These are phyloP conservation scores for Drosophila novamexicana DNA, from an alignment of 1,140 invertebrate genomes.

Conservation along the genomic window DNA sequence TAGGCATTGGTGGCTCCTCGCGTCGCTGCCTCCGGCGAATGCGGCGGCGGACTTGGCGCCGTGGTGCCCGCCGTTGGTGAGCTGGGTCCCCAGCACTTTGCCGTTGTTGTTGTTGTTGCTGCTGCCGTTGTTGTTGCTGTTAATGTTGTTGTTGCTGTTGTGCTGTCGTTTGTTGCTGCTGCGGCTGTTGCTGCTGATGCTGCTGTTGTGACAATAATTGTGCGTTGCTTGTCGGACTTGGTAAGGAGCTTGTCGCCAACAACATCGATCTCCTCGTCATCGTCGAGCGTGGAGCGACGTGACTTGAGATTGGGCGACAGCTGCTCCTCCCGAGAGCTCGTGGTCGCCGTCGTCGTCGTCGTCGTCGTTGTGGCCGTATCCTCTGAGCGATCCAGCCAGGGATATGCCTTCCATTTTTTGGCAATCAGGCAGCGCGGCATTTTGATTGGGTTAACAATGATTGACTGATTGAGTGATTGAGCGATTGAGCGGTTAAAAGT, in stretches of 20 bases:
- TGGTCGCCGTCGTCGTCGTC: conserved; percentile 61
- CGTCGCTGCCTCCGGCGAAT: conserved; percentile 85
- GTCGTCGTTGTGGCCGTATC: conserved; percentile 68
- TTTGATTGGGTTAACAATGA: background rate
- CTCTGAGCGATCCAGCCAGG: conserved; percentile 89
- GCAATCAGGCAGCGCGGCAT: conserved; percentile 96
- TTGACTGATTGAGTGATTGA: conserved; percentile 20
- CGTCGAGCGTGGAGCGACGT: conserved; percentile 85
- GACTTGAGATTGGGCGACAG: conserved; percentile 65
- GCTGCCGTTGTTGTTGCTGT: conserved; percentile 70
- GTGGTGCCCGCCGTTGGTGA: conserved; percentile 90
- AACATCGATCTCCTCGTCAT: conserved; percentile 93
- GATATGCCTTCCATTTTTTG: conserved; percentile 95
- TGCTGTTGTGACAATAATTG: conserved; percentile 83
- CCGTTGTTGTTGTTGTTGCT: conserved; percentile 72
- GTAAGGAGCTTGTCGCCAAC: conserved; percentile 86
- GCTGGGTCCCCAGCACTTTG: conserved; percentile 89
- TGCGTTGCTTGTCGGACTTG: conserved; percentile 82
- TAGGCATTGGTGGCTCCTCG: conserved; percentile 87
- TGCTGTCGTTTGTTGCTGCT: conserved; percentile 72
- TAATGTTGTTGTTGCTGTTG: conserved; percentile 60
- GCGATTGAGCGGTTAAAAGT: conserved; percentile 32
- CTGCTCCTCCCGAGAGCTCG: conserved; percentile 52
- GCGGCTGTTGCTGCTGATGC: conserved; percentile 50
- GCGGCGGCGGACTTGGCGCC: conserved; percentile 89